Evolutionary conservation across 92 coral and sea anemone species (phyloP).

Genomic region (Zoanthus sociatus): DNA sequence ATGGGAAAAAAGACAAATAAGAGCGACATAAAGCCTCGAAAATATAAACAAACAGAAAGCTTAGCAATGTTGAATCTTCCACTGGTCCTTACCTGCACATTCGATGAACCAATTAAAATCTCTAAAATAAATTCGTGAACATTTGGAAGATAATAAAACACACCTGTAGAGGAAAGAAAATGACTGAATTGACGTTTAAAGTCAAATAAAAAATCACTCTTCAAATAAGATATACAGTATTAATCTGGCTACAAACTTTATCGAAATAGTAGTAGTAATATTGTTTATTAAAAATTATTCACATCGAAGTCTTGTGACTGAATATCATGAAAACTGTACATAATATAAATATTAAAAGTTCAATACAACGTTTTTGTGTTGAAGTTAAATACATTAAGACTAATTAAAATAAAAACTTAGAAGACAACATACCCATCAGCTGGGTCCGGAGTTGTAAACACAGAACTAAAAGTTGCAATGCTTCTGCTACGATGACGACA

Average conservation of each 20-base stretch:
- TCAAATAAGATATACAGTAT: neutral
- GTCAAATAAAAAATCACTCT: neutral
- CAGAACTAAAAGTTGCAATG: slow-evolving; percentile 81
- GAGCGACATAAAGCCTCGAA: no score
- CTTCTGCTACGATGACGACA: slow-evolving; percentile 90
- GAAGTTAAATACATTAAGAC: no score
- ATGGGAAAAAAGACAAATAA: no score
- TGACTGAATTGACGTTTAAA: neutral
- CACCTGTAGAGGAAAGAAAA: slow-evolving; percentile 65
- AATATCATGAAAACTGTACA: no score
- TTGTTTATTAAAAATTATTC: no score
- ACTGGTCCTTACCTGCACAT: slow-evolving; percentile 74
- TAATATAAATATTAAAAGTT: no score
- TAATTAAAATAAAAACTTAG: no score
- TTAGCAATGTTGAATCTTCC: neutral
- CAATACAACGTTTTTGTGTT: no score
- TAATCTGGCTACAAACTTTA: neutral
- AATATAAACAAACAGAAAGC: no score
- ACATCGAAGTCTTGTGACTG: no score
- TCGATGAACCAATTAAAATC: slow-evolving; percentile 80
- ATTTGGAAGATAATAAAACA: slow-evolving; percentile 90
- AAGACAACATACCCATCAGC: slow-evolving; percentile 76
- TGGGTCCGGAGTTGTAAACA: slow-evolving; percentile 89
- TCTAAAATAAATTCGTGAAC: slow-evolving; percentile 89
- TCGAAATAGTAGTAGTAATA: no score